phyloP scores from a whole-genome alignment of 2,797 vertebrate genomes.

The Macroramphosus scolopax region DNA sequence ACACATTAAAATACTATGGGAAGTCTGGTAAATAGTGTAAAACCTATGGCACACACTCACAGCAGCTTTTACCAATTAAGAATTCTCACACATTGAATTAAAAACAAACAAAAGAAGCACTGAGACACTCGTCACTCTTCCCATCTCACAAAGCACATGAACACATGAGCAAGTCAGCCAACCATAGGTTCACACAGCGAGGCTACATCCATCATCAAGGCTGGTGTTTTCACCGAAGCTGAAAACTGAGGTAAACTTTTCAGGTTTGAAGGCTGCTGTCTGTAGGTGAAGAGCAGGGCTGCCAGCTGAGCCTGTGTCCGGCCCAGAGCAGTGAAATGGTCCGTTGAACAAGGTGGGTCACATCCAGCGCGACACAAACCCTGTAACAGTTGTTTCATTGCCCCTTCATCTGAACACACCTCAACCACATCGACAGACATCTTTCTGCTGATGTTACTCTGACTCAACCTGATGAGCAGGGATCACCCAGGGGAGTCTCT shows the following conservation, averaged over 20 bases:
- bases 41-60: constrained; percentile 80
- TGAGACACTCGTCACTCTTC: constrained; percentile 72
- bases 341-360: constrained; percentile 60
- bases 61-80: constrained; percentile 86
- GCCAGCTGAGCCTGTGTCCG: constrained; percentile 61
- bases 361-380: constrained; percentile 83
- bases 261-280: constrained; percentile 53
- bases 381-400: constrained; percentile 35
- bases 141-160: constrained; percentile 69
- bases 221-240: constrained; percentile 75
- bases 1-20: constrained; percentile 87
- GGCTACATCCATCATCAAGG: constrained; percentile 86
- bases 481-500: constrained; percentile 80
- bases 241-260: constrained; percentile 94
- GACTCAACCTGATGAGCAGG: constrained; percentile 60
- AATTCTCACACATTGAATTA: constrained; percentile 81
- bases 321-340: constrained; percentile 24
- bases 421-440: constrained; percentile 22
- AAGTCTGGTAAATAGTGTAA: constrained; percentile 95
- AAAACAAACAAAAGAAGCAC: constrained; percentile 45
- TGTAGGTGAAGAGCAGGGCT: constrained; percentile 67
- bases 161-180: constrained; percentile 79
- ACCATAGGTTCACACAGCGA: constrained; percentile 79
- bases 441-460: constrained; percentile 47
- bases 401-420: constrained; percentile 28